Base-by-base conservation (phyloP, 1,140 invertebrate genomes). In the Drosophila truncata region DNA sequence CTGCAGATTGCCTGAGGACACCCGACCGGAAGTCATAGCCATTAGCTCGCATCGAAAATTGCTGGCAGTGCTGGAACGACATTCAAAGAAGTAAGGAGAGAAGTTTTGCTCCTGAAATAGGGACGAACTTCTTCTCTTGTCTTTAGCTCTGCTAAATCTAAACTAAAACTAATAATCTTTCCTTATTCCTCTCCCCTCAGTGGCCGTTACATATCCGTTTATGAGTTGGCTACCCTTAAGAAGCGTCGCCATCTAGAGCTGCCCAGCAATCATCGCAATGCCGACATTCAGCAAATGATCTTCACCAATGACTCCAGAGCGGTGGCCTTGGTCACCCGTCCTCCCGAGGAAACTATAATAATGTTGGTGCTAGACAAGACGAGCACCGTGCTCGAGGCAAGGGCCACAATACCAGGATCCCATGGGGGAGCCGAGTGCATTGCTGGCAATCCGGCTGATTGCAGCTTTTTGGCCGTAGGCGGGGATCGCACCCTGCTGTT, bases 321-420 rank as follows among this genome's bases (percentile, higher is more conserved):
- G 70, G 80, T 98, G 23, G 94, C 95, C 6, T 94, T 95, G 2
- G 94, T 97, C 13, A 95, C 95, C 0, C 95, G 95, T 16, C 94
- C 95, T 52, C 95, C 96, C 0, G 96, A 97, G 79, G 97, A 95
- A 93, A 95, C 94, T 16, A 93, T 97, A 80, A 93, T 96, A 4
- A 95, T 95, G 91, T 96, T 96, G 91, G 95, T 95, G 72, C 96
- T 96, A 94, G 96, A 97, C 77, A 97, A 96, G 87, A 95, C 95
- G 0, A 96, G 96, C 91, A 93, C 97, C 0, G 95, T 97, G 73
- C 95, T 95, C 16, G 94, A 94, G 37, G 93, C 94, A 2, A 95
- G 95, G 72, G 93, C 95, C 67, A 94, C 94, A 31, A 94, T 94
- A 75, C 79, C 92, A 0, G 94, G 95, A 33, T 94, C 93, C 18